Evolutionary conservation across 2,888 invertebrate genomes (phyloP).

Genomic region (Drosophila macrospina): DNA sequence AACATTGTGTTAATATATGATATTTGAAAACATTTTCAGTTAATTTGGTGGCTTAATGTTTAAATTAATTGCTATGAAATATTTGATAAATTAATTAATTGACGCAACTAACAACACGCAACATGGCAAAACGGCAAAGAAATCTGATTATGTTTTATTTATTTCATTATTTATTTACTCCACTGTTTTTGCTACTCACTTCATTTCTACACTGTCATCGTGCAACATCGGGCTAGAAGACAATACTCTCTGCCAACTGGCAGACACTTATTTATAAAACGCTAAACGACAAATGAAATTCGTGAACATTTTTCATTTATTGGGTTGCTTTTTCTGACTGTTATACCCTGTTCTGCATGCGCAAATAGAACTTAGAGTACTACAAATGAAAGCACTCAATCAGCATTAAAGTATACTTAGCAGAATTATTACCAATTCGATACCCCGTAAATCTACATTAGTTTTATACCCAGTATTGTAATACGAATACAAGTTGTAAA

Average conservation of each 20-base stretch:
- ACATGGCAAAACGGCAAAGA: background rate
- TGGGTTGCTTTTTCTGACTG: constrained; percentile 20
- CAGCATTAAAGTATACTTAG: no score
- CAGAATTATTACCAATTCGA: no score
- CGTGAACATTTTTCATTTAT: constrained; percentile 40
- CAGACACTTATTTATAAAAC: constrained; percentile 28
- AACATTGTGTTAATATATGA: constrained; percentile 18
- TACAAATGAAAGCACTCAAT: no score
- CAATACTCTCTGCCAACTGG: constrained; percentile 2
- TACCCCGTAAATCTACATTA: no score
- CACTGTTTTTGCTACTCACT: constrained; percentile 15
- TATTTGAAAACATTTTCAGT: constrained; percentile 40
- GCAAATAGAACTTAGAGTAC: background rate
- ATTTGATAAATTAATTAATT: constrained; percentile 34
- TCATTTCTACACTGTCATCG: constrained; percentile 21
- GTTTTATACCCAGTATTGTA: no score
- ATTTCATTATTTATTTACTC: constrained; percentile 24
- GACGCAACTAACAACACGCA: constrained; percentile 25
- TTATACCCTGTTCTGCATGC: constrained; percentile 1
- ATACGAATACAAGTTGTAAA: no score
- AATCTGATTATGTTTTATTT: constrained; percentile 50
- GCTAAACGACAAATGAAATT: constrained; percentile 37
- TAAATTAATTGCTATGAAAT: constrained; percentile 17
- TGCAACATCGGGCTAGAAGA: background rate
- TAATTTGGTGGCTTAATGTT: constrained; percentile 37